A percentile compares a stretch with the other conserved stretches of the same genome.
Conservation (phyloP, 2,888 invertebrate species). For the Eretmocerus hayati region DNA sequence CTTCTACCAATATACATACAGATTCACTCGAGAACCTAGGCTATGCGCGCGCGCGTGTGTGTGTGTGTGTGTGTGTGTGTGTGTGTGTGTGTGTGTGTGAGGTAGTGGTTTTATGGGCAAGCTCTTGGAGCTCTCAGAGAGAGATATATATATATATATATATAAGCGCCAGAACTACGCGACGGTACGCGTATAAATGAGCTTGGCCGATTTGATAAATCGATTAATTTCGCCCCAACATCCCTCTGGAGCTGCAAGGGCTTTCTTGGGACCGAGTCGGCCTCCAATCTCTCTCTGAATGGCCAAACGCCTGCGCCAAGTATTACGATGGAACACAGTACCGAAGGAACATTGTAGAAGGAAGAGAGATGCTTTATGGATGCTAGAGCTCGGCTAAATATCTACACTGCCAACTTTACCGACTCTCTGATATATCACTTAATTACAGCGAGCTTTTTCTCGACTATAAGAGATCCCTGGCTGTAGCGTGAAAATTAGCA, state of each 20-base stretch:
- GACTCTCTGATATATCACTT: slow-evolving; percentile 8
- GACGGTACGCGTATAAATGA: slow-evolving; percentile 20
- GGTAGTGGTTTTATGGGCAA: slow-evolving; percentile 15
- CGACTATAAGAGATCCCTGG: slow-evolving; percentile 24
- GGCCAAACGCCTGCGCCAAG: too few relatives aligned
- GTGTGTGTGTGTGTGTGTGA: slow-evolving; percentile 1
- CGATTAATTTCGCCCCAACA: slow-evolving; percentile 19
- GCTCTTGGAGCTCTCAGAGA: too few relatives aligned
- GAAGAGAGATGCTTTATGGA: not conserved
- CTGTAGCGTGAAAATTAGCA: too few relatives aligned
- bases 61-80: too few relatives aligned
- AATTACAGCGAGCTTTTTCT: slow-evolving; percentile 3
- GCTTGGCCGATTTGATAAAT: slow-evolving; percentile 21
- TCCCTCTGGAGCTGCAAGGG: not conserved
- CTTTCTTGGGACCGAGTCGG: not conserved
- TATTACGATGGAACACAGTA: too few relatives aligned
- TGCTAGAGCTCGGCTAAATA: not conserved
- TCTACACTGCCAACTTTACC: not conserved
- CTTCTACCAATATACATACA: too few relatives aligned
- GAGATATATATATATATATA: too few relatives aligned
- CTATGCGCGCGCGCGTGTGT: too few relatives aligned
- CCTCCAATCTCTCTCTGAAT: not conserved
- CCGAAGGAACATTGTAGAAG: too few relatives aligned
- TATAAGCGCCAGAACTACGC: slow-evolving; percentile 12
- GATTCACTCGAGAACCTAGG: too few relatives aligned